Conservation (phyloP, 30 jellyfish, hydroid and myxozoan species). For the Cassiopea xamachana region DNA sequence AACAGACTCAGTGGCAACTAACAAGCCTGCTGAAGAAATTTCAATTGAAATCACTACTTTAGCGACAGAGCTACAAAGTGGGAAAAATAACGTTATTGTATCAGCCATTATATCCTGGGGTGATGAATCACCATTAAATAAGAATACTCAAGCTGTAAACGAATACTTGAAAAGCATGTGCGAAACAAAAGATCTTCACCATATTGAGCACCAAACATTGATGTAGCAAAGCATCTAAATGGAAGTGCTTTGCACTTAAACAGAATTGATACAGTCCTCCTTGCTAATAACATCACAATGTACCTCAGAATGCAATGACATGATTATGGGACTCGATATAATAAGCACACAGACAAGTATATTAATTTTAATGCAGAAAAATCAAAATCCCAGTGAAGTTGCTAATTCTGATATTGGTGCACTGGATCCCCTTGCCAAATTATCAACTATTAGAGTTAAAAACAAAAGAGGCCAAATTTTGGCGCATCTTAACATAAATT, state of each 20-base stretch:
- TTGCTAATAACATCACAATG: slow-evolving; percentile 24
- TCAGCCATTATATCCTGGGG: slow-evolving; percentile 3
- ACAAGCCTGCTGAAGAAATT: slow-evolving; percentile 15
- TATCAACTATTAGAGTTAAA: slow-evolving; percentile 19
- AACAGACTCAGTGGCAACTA: slow-evolving; percentile 15
- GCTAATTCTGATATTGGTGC: slow-evolving; percentile 7
- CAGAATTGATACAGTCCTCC: slow-evolving; percentile 31
- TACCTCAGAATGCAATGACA: slow-evolving; percentile 15
- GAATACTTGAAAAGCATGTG: slow-evolving; percentile 14
- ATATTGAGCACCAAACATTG: slow-evolving; percentile 34
- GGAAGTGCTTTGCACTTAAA: slow-evolving; percentile 57
- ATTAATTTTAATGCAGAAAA: background rate
- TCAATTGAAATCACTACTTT: background rate
- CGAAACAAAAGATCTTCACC: slow-evolving; percentile 13
- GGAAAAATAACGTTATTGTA: slow-evolving; percentile 1
- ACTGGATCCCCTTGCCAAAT: slow-evolving; percentile 8
- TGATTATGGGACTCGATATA: slow-evolving; percentile 2
- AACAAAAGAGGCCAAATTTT: slow-evolving; percentile 8
- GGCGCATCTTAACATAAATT: background rate
- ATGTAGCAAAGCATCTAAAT: slow-evolving; percentile 22
- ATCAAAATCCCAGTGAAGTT: background rate
- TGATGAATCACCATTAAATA: slow-evolving; percentile 4
- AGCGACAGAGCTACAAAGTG: background rate
- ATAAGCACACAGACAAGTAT: slow-evolving; percentile 1
- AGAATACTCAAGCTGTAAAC: background rate